Conservation (phyloP, 2,888 invertebrate genomes). For the Pecten maximus region DNA sequence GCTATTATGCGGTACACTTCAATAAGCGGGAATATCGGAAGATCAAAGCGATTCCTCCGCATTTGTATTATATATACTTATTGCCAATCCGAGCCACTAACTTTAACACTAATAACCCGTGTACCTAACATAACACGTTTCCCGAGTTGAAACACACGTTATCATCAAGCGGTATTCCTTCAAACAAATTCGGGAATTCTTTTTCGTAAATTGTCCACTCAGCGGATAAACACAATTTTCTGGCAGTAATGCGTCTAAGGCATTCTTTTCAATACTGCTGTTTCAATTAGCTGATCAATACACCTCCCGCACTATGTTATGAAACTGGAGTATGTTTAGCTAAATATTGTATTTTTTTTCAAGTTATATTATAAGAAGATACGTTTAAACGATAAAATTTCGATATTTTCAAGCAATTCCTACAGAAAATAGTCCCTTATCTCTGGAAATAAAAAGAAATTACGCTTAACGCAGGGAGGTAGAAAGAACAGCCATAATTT, state of each 20-base stretch:
- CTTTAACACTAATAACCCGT: slow-evolving; percentile 48
- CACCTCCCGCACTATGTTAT: slow-evolving; percentile 64
- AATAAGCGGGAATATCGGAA: slow-evolving; percentile 82
- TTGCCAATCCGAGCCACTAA: slow-evolving; percentile 37
- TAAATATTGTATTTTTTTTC: background rate
- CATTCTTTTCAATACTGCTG: slow-evolving; percentile 80
- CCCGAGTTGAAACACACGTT: slow-evolving; percentile 65
- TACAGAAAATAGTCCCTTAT: slow-evolving; percentile 31
- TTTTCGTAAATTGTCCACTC: slow-evolving; percentile 77
- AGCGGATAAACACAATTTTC: slow-evolving; percentile 75
- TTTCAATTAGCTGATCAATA: slow-evolving; percentile 77
- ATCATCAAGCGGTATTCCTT: slow-evolving; percentile 72
- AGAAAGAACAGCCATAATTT: slow-evolving; percentile 69
- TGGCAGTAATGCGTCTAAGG: slow-evolving; percentile 79
- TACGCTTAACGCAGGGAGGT: slow-evolving; percentile 62
- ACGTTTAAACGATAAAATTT: background rate
- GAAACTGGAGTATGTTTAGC: slow-evolving; percentile 23
- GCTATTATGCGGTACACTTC: slow-evolving; percentile 81
- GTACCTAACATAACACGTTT: slow-evolving; percentile 50
- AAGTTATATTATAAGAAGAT: background rate
- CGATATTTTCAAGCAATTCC: slow-evolving; percentile 13
- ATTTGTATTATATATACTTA: slow-evolving; percentile 37
- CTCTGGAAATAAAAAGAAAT: slow-evolving; percentile 40
- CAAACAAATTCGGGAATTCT: slow-evolving; percentile 75
- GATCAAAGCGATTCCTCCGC: slow-evolving; percentile 80